Conservation (phyloP, 37 sponge, comb jelly and placozoan species). For the Cladorhizidae sp. region DNA sequence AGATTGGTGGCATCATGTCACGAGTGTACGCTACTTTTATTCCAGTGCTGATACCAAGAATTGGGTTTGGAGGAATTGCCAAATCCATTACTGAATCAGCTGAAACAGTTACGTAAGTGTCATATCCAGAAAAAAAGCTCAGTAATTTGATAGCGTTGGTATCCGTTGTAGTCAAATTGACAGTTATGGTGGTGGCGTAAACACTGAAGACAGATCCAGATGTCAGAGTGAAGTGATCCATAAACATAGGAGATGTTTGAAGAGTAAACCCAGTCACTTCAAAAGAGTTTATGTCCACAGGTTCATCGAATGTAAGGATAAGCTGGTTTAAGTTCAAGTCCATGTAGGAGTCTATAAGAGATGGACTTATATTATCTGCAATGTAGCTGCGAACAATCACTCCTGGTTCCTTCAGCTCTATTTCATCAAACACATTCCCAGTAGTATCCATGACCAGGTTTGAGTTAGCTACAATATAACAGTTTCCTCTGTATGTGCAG, state of each 20-base stretch:
- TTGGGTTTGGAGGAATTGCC: slow-evolving; percentile 50
- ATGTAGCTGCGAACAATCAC: slow-evolving; percentile 64
- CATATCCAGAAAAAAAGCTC: slow-evolving; percentile 50
- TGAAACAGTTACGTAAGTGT: slow-evolving; percentile 72
- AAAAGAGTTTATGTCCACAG: slow-evolving; percentile 56
- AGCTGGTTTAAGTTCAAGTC: slow-evolving; percentile 77
- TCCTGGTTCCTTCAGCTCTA: slow-evolving; percentile 50
- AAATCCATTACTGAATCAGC: slow-evolving; percentile 67
- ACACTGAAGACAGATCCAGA: slow-evolving; percentile 50
- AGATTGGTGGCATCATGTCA: slow-evolving; percentile 68
- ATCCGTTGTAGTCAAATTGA: slow-evolving; percentile 70
- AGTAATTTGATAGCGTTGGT: slow-evolving; percentile 74
- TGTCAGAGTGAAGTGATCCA: slow-evolving; percentile 63
- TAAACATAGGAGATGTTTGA: slow-evolving; percentile 19
- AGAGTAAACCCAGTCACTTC: slow-evolving; percentile 52
- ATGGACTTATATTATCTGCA: slow-evolving; percentile 59
- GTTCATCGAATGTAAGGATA: slow-evolving; percentile 72
- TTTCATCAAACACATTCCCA: slow-evolving; percentile 64
- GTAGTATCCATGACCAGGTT: slow-evolving; percentile 58
- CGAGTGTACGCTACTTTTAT: slow-evolving; percentile 51
- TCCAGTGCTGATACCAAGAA: slow-evolving; percentile 46
- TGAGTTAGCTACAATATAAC: slow-evolving; percentile 63
- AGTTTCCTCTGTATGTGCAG: slow-evolving; percentile 85
- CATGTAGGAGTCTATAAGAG: slow-evolving; percentile 53
- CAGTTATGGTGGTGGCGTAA: slow-evolving; percentile 54